A percentile compares a stretch with the other conserved stretches of the same genome.
Evolutionary conservation across 2,797 vertebrate genomes (phyloP).

Genomic region (Gadopsis bispinosus): DNA sequence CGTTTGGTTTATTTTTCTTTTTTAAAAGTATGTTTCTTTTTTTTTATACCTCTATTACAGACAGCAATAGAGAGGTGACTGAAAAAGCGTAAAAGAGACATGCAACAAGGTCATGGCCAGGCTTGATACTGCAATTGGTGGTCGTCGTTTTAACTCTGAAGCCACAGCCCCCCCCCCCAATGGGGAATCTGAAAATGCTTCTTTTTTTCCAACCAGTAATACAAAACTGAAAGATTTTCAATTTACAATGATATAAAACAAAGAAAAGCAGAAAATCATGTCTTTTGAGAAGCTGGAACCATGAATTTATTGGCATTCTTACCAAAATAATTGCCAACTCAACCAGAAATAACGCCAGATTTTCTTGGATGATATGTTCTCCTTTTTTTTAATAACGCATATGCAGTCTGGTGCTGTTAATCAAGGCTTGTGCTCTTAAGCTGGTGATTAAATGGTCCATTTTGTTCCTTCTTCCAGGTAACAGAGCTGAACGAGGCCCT

Average conservation of each 20-base stretch:
- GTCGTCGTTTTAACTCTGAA: background rate
- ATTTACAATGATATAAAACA: background rate
- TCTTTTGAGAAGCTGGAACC: background rate
- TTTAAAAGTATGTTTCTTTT: background rate
- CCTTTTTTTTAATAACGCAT: background rate
- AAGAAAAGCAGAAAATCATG: background rate
- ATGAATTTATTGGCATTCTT: background rate
- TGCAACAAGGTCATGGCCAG: background rate
- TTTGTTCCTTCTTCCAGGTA: conserved; percentile 84
- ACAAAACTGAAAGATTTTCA: background rate
- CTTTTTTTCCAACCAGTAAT: background rate
- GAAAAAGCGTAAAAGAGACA: background rate
- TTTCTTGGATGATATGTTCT: conserved; percentile 2
- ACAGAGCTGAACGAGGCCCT: conserved; percentile 97
- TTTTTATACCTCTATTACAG: background rate
- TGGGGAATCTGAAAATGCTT: background rate
- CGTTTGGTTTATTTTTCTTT: background rate
- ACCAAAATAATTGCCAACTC: background rate
- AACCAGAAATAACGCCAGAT: background rate
- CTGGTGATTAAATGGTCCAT: conserved; percentile 32
- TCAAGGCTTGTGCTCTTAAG: background rate
- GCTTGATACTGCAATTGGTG: background rate
- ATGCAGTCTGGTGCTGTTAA: background rate
- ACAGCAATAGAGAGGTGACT: background rate
- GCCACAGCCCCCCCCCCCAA: background rate